Evolutionary conservation across 1,140 invertebrate species (phyloP), one percentile per base, ranked within the genome.

Genomic region (Maconellicoccus hirsutus): DNA sequence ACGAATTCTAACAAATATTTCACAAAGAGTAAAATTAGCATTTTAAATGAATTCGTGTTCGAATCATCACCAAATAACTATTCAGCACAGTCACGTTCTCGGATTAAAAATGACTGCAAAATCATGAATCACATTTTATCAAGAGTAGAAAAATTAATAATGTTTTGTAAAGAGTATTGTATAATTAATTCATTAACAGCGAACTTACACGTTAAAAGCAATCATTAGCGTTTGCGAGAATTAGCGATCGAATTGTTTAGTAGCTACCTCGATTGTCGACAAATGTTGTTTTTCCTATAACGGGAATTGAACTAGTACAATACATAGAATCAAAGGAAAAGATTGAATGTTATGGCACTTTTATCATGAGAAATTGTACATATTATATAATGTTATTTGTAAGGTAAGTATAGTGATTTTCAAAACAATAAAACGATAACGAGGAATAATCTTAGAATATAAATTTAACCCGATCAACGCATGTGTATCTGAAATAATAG

Each of bases 61-160:
- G 12, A 33, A 33, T 33, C 29, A 33, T 33, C 29, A 33, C 29
- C 29, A 33, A 33, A 33, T 33, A 12, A 33, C 29, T 33, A 33
- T 16, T 52, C 42, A 16, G 6, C n/a, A 52, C n/a, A 19, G 42
- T 52, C 42, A 52, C 42, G 42, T 52, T 52, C n/a, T 52, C 42
- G 3, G 42, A 52, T 52, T 52, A 52, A 52, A 52, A 52, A 52
- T 52, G 42, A 52, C 42, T 52, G n/a, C 42, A 52, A 52, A 52
- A 52, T 19, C 42, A 52, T 52, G 42, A 52, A 52, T 52, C 42
- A 52, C n/a, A 52, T 52, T 52, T 52, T 16, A 52, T 52, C 42
- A 52, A 52, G 10, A 52, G n/a, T 16, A 3, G 42, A 6, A 16
- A 52, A 52, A 52, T 8, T 52, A 52, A 52, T 16, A 52, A 8